Base-by-base conservation (phyloP, 2,888 invertebrate species). In the Elysia crispata region DNA sequence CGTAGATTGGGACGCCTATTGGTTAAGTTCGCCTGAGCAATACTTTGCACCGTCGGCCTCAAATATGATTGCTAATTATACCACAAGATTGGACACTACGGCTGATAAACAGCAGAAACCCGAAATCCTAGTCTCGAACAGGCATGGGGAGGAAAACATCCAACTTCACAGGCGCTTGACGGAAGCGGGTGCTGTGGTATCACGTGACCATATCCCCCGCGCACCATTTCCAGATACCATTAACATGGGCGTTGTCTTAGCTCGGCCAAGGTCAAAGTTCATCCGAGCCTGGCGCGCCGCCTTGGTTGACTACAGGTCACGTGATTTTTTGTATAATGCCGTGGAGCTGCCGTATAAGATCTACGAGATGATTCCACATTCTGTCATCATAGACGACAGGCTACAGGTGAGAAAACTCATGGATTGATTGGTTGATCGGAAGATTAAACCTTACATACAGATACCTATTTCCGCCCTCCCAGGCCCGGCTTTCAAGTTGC, bases 1-100 rank as follows among this genome's bases (percentile, higher is more conserved):
- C 81, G 84, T 89, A 54, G 91, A 91, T 81, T 91, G 90, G 85
- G 91, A 91, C 77, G 91, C 88, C 11, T 82, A 90, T 13, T 91
- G 90, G 89, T 84, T 89, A 15, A 86, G 86, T 76, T 86, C 88
- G 11, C 83, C 90, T 1, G 84, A 85, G 28, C 82, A 86, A 23
- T 77, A 87, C 28, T 81, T 88, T 6, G 49, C 81, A 50, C 64
- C 81, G 60, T 86, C 87, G 60, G 86, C 88, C 60, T 15, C 20
- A 3, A 18, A 60, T 18, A 41, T 11, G 5, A 41, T 3, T 41
- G 11, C 41, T 41, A 3, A 11, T 41, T 11, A 41, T 11, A 41
- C 41, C 41, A 41, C 41, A 6, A 3, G 11, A 6, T 11, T 41
- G 11, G 41, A 41, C 3, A n/a, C n/a, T n/a, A n/a, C n/a, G n/a